These are phyloP conservation scores for Atta colombica DNA, from an alignment of 1,140 invertebrate species.

Conservation along the genomic window DNA sequence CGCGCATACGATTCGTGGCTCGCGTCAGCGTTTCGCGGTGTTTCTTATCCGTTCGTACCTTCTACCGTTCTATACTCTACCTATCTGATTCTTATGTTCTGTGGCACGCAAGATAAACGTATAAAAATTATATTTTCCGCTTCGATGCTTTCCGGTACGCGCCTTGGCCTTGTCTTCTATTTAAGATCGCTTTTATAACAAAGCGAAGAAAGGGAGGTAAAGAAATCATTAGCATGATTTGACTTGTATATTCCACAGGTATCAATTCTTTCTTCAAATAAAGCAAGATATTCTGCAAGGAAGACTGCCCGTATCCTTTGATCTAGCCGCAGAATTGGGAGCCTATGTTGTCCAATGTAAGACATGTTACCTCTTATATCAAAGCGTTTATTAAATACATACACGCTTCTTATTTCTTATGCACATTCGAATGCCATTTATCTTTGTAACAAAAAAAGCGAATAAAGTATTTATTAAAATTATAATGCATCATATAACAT, in stretches of 20 bases:
- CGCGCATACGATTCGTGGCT: background rate
- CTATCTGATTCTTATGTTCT: background rate
- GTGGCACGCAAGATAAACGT: background rate
- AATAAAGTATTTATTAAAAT: background rate
- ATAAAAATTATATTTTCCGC: conserved; percentile 19
- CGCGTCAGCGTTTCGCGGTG: conserved; percentile 29
- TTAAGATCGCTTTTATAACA: background rate
- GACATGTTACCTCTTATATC: conserved; percentile 76
- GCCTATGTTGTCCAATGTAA: conserved; percentile 98
- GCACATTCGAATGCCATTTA: background rate
- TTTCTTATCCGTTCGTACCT: conserved; percentile 12
- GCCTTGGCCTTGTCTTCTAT: background rate
- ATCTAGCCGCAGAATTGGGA: conserved; percentile 96
- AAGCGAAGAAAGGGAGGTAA: background rate
- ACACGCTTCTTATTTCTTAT: background rate
- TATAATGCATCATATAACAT: too few species aligned
- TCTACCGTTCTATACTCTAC: background rate
- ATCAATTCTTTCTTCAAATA: conserved; percentile 98
- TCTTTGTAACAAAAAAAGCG: background rate
- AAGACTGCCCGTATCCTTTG: conserved; percentile 94
- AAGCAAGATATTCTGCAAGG: conserved; percentile 98
- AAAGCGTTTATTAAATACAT: background rate
- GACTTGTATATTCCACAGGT: conserved; percentile 89
- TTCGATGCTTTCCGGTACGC: background rate
- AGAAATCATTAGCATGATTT: background rate